Conservation (phyloP, 2,888 invertebrate species). For the Salpingus planirostris region DNA sequence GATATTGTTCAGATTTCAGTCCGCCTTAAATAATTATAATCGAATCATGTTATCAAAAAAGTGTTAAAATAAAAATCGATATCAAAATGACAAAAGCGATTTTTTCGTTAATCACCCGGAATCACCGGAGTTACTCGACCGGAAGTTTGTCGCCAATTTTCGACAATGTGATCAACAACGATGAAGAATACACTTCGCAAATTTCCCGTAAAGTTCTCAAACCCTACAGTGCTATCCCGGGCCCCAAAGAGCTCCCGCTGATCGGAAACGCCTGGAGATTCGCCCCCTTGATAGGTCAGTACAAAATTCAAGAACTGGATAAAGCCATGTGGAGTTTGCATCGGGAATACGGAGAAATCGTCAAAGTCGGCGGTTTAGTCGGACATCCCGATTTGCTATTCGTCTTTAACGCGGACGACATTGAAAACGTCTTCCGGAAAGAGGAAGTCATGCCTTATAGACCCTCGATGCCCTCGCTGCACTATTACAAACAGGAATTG, state of each 20-base stretch:
- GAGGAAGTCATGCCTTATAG: conserved; percentile 63
- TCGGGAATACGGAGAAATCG: conserved; percentile 50
- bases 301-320: conserved; percentile 50
- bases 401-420: conserved; percentile 64
- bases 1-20: no score
- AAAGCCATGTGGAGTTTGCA: conserved; percentile 51
- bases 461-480: conserved; percentile 64
- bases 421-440: conserved; percentile 59
- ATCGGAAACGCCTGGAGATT: conserved; percentile 77
- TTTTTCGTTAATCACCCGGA: no score
- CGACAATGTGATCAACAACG: no score
- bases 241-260: conserved; percentile 63
- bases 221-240: conserved; percentile 63
- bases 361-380: conserved; percentile 59
- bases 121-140: no score
- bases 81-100: no score
- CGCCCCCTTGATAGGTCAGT: conserved; percentile 56
- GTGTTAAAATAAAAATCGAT: no score
- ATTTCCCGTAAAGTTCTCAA: no score
- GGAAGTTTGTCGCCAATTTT: no score
- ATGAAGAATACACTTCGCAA: no score
- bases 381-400: conserved; percentile 70
- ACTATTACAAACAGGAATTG: conserved; percentile 61
- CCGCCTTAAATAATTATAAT: no score
- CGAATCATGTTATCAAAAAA: no score